Evolutionary conservation across 2,888 invertebrate genomes (phyloP).

Genomic region (Leptinotarsa rubiginosa): DNA sequence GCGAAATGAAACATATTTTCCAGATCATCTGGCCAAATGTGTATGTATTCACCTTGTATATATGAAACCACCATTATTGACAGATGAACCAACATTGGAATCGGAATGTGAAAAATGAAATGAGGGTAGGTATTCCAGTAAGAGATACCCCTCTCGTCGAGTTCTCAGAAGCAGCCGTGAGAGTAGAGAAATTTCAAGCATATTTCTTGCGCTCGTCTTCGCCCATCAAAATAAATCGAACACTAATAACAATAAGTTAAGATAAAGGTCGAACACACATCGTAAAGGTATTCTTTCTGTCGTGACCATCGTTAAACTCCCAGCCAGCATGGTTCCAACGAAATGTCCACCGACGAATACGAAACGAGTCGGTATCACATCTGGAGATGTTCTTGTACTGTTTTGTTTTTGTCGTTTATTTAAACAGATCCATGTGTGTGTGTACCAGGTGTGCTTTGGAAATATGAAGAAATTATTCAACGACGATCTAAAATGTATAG

Average conservation of each 20-base stretch:
- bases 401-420: slow-evolving; percentile 18
- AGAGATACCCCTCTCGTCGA: slow-evolving; percentile 12
- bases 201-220: slow-evolving; percentile 26
- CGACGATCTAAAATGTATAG: too few species aligned
- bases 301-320: slow-evolving; percentile 44
- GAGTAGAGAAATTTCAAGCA: slow-evolving; percentile 11
- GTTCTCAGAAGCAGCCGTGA: slow-evolving; percentile 13
- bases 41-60: neutral
- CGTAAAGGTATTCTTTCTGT: slow-evolving; percentile 43
- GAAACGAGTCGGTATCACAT: slow-evolving; percentile 45
- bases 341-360: slow-evolving; percentile 44
- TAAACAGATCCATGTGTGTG: neutral
- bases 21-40: too few species aligned
- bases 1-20: neutral
- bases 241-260: slow-evolving; percentile 39
- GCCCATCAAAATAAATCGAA: slow-evolving; percentile 36
- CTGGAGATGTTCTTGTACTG: slow-evolving; percentile 35
- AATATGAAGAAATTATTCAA: neutral
- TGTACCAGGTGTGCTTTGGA: neutral
- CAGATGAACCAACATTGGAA: neutral
- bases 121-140: slow-evolving; percentile 1
- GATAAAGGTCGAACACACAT: slow-evolving; percentile 39
- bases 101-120: slow-evolving; percentile 4
- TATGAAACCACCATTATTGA: neutral
- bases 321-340: slow-evolving; percentile 53